These are phyloP conservation scores for Tholera decimalis DNA, from an alignment of 2,888 invertebrate genomes.

Conservation along the genomic window DNA sequence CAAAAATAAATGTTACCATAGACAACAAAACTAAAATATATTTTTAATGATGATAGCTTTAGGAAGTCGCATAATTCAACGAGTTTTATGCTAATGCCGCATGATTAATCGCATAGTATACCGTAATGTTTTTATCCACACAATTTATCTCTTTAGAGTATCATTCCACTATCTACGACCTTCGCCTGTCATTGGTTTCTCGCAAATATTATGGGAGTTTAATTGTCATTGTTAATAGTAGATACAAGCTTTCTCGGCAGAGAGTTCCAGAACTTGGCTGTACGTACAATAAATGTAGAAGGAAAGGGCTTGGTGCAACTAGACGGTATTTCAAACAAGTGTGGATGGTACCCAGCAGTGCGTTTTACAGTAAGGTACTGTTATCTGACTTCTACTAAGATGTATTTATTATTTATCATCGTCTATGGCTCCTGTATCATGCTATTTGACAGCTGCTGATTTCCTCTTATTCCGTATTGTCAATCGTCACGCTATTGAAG, in stretches of 20 bases:
- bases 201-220: constrained; percentile 51
- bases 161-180: constrained; percentile 54
- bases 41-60: constrained; percentile 34
- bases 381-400: too few relatives aligned
- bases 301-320: too few relatives aligned
- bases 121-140: constrained; percentile 52
- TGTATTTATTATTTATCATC: too few relatives aligned
- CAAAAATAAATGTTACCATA: constrained; percentile 2
- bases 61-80: constrained; percentile 28
- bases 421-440: too few relatives aligned
- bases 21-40: constrained; percentile 13
- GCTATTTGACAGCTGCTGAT: too few relatives aligned
- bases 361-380: too few relatives aligned
- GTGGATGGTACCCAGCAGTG: too few relatives aligned
- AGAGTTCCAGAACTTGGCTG: too few relatives aligned
- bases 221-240: neutral
- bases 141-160: constrained; percentile 54
- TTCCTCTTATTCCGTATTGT: too few relatives aligned
- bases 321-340: too few relatives aligned
- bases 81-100: constrained; percentile 49
- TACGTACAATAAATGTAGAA: too few relatives aligned
- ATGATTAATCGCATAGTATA: constrained; percentile 57
- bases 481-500: too few relatives aligned
- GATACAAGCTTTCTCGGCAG: neutral
- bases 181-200: constrained; percentile 57